phyloP scores from a whole-genome alignment of 2,888 invertebrate genomes.

The Napeogenes inachia region DNA sequence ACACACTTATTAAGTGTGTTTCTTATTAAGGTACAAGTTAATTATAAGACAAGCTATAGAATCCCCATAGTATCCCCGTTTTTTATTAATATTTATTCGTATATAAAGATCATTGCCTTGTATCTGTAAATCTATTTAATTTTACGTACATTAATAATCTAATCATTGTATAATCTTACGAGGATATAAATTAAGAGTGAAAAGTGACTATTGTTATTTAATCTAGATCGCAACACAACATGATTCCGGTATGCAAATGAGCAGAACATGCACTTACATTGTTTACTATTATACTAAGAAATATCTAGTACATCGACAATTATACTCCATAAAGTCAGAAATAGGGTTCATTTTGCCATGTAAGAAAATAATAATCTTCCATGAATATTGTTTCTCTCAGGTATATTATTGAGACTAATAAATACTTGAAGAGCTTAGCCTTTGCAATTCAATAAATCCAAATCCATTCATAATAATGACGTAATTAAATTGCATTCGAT shows the following conservation, averaged over 20 bases:
- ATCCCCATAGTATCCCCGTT: no score
- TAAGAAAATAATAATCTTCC: neutral
- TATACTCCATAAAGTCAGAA: neutral
- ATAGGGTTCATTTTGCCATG: neutral
- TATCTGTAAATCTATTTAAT: no score
- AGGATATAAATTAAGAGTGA: no score
- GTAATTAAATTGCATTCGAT: no score
- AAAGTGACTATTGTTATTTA: no score
- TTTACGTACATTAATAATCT: no score
- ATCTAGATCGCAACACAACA: slow-evolving; percentile 6
- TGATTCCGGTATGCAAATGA: slow-evolving; percentile 28
- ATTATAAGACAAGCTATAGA: no score
- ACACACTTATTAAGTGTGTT: no score
- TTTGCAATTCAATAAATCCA: slow-evolving; percentile 26
- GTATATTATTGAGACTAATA: slow-evolving; percentile 21
- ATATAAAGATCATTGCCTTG: no score
- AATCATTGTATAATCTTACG: no score
- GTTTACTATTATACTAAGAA: slow-evolving; percentile 21
- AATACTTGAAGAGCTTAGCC: slow-evolving; percentile 24
- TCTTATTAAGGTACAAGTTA: no score
- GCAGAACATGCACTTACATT: slow-evolving; percentile 27
- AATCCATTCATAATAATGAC: slow-evolving; percentile 11
- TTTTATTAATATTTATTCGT: no score
- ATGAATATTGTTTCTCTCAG: slow-evolving; percentile 1
- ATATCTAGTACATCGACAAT: neutral